phyloP scores from a whole-genome alignment of 2,888 invertebrate species.

The Neoscelio sp. region DNA sequence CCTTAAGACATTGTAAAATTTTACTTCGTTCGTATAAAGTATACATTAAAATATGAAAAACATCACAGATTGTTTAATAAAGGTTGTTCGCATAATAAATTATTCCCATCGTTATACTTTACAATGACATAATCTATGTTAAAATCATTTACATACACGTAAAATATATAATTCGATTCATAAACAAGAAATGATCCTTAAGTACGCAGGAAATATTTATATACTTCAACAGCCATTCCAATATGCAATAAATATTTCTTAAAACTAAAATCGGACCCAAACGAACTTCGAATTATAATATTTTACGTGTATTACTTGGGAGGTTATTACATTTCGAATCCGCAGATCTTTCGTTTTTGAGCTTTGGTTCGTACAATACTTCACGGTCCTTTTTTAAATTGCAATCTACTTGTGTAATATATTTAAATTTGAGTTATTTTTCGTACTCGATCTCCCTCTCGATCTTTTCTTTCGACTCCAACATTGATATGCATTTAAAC shows the following conservation, averaged over 20 bases:
- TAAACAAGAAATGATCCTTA: background rate
- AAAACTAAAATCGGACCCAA: no score
- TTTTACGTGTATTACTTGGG: slow-evolving; percentile 35
- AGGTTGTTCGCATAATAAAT: slow-evolving; percentile 33
- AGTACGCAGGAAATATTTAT: no score
- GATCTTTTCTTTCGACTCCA: slow-evolving; percentile 23
- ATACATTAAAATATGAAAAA: slow-evolving; percentile 45
- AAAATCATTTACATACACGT: slow-evolving; percentile 20
- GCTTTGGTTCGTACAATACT: slow-evolving; percentile 63
- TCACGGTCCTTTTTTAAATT: slow-evolving; percentile 21
- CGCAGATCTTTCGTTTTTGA: slow-evolving; percentile 37
- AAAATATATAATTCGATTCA: slow-evolving; percentile 25
- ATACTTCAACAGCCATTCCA: no score
- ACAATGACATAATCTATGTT: slow-evolving; percentile 15
- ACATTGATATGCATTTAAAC: slow-evolving; percentile 55
- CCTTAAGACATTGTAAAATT: slow-evolving; percentile 28
- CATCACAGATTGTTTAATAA: slow-evolving; percentile 50
- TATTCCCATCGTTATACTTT: slow-evolving; percentile 9
- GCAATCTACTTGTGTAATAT: slow-evolving; percentile 22
- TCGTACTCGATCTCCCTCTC: slow-evolving; percentile 21
- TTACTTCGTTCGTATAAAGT: slow-evolving; percentile 40
- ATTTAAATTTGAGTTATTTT: slow-evolving; percentile 21
- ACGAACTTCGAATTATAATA: slow-evolving; percentile 31
- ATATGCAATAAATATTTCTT: no score
- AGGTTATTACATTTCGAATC: slow-evolving; percentile 22